Conservation (phyloP, 1,140 invertebrate genomes). For the Campoletis sonorensis region DNA sequence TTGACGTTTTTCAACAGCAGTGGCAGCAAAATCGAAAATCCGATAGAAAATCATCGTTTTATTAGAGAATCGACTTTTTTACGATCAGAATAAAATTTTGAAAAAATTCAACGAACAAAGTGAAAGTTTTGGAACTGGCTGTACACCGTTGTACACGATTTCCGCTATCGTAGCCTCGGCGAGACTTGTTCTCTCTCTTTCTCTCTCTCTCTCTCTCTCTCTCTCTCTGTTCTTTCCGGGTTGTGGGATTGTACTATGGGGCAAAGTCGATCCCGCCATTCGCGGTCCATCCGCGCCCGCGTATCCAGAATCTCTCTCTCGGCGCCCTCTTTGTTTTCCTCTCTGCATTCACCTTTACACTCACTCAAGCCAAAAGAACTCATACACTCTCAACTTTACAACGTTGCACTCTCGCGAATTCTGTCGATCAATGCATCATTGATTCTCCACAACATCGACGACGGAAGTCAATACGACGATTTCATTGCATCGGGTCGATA, state of each 20-base stretch:
- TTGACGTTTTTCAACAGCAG: too few species aligned
- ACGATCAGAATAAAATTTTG: too few species aligned
- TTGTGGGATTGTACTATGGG: neutral
- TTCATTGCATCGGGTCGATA: conserved; percentile 14
- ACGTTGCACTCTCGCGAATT: conserved; percentile 1
- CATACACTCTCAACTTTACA: neutral
- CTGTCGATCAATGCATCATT: conserved; percentile 32
- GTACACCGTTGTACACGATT: neutral
- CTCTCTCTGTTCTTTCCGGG: neutral
- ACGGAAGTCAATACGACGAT: neutral
- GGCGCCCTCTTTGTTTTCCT: conserved; percentile 31
- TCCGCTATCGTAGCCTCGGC: neutral
- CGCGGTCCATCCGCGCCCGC: conserved; percentile 21
- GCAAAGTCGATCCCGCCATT: conserved; percentile 25
- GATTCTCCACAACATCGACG: neutral
- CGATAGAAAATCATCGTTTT: too few species aligned
- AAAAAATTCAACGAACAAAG: neutral
- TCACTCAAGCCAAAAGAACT: too few species aligned
- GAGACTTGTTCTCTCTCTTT: neutral
- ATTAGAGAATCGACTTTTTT: too few species aligned
- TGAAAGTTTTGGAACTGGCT: neutral
- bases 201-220: neutral
- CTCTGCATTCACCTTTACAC: neutral
- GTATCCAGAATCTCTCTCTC: conserved; percentile 7
- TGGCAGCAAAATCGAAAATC: too few species aligned